Evolutionary conservation across 2,797 vertebrate genomes (phyloP).

Genomic region (Ctenochaetus hawaiiensis): DNA sequence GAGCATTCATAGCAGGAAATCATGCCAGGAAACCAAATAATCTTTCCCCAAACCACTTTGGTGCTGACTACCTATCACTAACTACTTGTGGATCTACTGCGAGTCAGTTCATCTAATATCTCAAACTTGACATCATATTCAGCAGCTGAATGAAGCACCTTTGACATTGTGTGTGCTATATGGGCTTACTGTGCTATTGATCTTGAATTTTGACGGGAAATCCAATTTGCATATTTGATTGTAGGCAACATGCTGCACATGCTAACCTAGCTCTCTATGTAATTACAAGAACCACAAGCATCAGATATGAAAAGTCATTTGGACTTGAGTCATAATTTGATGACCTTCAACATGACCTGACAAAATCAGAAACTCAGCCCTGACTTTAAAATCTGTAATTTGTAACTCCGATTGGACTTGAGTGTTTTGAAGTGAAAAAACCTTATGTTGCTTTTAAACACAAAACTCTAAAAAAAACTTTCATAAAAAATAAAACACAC

Average conservation of each 20-base stretch:
- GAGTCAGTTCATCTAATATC: background rate
- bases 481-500: too few species aligned
- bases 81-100: background rate
- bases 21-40: constrained; percentile 29
- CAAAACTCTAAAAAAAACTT: too few species aligned
- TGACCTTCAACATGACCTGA: too few species aligned
- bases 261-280: background rate
- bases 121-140: background rate
- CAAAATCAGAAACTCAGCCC: too few species aligned
- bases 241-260: background rate
- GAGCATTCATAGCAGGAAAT: constrained; percentile 34
- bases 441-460: too few species aligned
- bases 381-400: too few species aligned
- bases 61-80: background rate
- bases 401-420: too few species aligned
- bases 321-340: too few species aligned
- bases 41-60: constrained; percentile 6
- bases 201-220: background rate
- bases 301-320: background rate
- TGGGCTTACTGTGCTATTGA: background rate
- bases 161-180: background rate
- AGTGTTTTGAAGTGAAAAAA: too few species aligned
- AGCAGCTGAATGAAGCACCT: background rate
- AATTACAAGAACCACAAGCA: background rate
- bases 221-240: background rate